A percentile compares a stretch with the other conserved stretches of the same genome.
Conservation (phyloP, 2,113 vertebrate genomes). For the Psettodes erumei region DNA sequence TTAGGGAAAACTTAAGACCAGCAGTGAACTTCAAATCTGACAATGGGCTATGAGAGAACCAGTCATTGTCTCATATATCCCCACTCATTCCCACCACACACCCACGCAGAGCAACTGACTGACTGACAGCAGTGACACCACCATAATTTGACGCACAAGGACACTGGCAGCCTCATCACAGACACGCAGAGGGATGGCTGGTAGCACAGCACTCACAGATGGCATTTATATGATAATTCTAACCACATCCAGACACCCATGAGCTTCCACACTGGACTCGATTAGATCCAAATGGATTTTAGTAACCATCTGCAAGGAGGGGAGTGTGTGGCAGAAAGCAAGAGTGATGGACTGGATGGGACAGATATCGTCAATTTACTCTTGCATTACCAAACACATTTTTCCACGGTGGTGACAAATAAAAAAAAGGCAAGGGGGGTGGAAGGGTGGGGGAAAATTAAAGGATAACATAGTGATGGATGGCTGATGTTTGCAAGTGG, state of each 20-base stretch:
- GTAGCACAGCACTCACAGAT: constrained; percentile 69
- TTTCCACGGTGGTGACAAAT: constrained; percentile 36
- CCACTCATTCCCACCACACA: constrained; percentile 32
- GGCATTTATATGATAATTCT: constrained; percentile 81
- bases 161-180: constrained; percentile 76
- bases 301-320: constrained; percentile 65
- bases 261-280: constrained; percentile 69
- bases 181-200: constrained; percentile 42
- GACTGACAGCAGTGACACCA: constrained; percentile 68
- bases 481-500: background rate
- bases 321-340: constrained; percentile 54
- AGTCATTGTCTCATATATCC: constrained; percentile 59
- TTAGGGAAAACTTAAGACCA: constrained; percentile 23
- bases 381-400: constrained; percentile 54
- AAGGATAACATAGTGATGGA: background rate
- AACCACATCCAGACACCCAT: constrained; percentile 70
- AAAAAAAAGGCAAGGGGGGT: background rate
- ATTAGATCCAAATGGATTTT: constrained; percentile 75
- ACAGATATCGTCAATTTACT: constrained; percentile 65
- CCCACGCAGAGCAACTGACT: constrained; percentile 40
- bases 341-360: constrained; percentile 50
- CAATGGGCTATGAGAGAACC: constrained; percentile 38
- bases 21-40: constrained; percentile 59
- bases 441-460: background rate
- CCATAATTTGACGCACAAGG: constrained; percentile 72